These are phyloP conservation scores for Poecile montanus DNA, from an alignment of 2,797 vertebrate species.

Conservation along the genomic window DNA sequence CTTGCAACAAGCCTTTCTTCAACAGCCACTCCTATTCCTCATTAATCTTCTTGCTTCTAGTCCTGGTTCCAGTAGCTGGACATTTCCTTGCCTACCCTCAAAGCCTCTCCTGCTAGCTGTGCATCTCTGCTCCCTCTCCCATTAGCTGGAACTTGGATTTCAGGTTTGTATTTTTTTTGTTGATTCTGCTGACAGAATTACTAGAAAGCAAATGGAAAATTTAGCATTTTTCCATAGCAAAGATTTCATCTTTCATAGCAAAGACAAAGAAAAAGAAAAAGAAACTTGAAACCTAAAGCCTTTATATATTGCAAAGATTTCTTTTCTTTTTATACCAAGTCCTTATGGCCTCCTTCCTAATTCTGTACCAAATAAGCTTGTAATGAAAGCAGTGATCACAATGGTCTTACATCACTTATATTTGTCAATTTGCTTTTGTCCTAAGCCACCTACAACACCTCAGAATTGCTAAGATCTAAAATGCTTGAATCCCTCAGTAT, in stretches of 20 bases:
- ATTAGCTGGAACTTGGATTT: neutral
- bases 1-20: neutral
- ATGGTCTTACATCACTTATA: neutral
- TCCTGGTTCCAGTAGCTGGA: neutral
- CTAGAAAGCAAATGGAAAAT: neutral
- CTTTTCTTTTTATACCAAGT: neutral
- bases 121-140: neutral
- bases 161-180: neutral
- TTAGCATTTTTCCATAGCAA: neutral
- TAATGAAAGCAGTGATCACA: neutral
- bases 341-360: neutral
- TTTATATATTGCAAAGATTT: neutral
- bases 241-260: neutral
- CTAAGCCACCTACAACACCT: neutral
- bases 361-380: neutral
- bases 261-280: neutral
- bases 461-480: neutral
- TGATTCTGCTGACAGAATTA: neutral
- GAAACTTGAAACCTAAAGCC: neutral
- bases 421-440: neutral
- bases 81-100: neutral
- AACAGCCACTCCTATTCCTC: neutral
- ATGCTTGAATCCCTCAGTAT: neutral
- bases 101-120: neutral
- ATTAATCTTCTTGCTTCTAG: neutral